These are phyloP conservation scores for Drosophila subobscura DNA, from an alignment of 1,140 invertebrate genomes.

Conservation along the genomic window DNA sequence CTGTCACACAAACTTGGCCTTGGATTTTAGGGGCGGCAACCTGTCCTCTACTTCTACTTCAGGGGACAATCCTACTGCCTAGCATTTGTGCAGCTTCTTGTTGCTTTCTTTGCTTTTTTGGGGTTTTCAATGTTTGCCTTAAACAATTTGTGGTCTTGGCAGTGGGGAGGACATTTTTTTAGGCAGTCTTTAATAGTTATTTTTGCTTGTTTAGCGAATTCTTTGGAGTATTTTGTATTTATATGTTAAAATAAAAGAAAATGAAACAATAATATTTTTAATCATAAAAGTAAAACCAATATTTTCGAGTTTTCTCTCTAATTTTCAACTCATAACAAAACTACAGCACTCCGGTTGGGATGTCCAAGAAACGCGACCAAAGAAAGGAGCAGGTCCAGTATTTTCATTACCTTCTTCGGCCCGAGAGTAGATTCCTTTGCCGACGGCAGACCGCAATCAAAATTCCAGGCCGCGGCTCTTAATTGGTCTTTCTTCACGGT, in stretches of 20 bases:
- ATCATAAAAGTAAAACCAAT: too few species aligned
- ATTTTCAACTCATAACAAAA: constrained; percentile 22
- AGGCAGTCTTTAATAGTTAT: constrained; percentile 11
- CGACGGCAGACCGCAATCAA: constrained; percentile 64
- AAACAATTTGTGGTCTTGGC: constrained; percentile 65
- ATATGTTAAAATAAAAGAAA: too few species aligned
- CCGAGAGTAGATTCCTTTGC: constrained; percentile 20
- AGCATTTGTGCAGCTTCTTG: constrained; percentile 12
- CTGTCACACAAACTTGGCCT: constrained; percentile 42
- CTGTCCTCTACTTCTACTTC: neutral
- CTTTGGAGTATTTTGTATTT: constrained; percentile 49
- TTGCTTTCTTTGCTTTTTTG: constrained; percentile 25
- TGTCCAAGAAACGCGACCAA: constrained; percentile 41
- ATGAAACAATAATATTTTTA: too few species aligned
- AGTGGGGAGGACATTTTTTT: constrained; percentile 47
- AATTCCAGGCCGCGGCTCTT: constrained; percentile 67
- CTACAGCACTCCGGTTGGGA: constrained; percentile 31
- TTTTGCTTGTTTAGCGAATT: constrained; percentile 23
- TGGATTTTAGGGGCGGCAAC: constrained; percentile 17
- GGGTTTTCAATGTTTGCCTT: constrained; percentile 39
- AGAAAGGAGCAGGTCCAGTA: neutral
- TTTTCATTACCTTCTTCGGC: constrained; percentile 34
- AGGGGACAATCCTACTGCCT: constrained; percentile 21
- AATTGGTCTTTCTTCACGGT: constrained; percentile 67
- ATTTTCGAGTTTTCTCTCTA: too few species aligned